Conservation (phyloP, 2,797 vertebrate species). For the Fundulus diaphanus region DNA sequence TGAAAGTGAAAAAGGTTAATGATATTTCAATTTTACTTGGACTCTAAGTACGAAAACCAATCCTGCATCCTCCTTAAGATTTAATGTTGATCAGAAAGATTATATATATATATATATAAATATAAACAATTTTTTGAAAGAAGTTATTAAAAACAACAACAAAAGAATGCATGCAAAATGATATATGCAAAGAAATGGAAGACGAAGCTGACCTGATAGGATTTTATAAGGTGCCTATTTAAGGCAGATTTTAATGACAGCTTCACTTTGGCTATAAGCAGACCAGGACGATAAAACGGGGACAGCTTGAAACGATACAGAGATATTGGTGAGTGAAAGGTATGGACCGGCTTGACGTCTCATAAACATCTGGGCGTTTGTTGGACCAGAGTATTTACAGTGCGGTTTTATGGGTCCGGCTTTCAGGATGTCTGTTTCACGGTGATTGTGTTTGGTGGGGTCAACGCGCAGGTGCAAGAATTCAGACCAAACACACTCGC, state of each 20-base stretch:
- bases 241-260: slow-evolving; percentile 14
- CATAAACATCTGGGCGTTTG: slow-evolving; percentile 49
- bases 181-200: neutral
- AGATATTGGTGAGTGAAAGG: slow-evolving; percentile 3
- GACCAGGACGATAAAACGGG: slow-evolving; percentile 42
- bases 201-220: neutral
- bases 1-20: too few relatives aligned
- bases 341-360: slow-evolving; percentile 13
- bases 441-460: slow-evolving; percentile 7
- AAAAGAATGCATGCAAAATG: too few relatives aligned
- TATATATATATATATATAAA: too few relatives aligned
- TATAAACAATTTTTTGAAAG: too few relatives aligned
- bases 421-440: slow-evolving; percentile 30
- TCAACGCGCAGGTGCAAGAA: slow-evolving; percentile 26
- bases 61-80: too few relatives aligned
- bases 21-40: too few relatives aligned
- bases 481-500: neutral
- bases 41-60: too few relatives aligned
- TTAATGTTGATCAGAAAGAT: too few relatives aligned
- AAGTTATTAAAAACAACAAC: neutral
- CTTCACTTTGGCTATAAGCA: slow-evolving; percentile 12
- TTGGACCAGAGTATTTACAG: slow-evolving; percentile 39
- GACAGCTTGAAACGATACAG: slow-evolving; percentile 61
- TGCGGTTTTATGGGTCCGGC: slow-evolving; percentile 27
- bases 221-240: slow-evolving; percentile 30